phyloP scores from a whole-genome alignment of 2,113 vertebrate species.

The Puffinus mauretanicus region DNA sequence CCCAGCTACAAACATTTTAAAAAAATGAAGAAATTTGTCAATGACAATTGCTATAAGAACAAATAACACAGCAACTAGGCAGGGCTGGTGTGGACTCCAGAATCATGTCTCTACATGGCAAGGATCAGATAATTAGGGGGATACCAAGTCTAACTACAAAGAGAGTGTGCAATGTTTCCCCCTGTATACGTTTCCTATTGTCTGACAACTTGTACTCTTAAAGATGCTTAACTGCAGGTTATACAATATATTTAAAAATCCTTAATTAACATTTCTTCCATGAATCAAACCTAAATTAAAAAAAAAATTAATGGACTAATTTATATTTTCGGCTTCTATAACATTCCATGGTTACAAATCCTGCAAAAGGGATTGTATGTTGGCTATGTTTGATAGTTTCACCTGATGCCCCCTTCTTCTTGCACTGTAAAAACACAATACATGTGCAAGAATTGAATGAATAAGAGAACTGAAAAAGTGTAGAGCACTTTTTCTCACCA shows the following conservation, averaged over 20 bases:
- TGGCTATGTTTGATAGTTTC: neutral
- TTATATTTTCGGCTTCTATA: neutral
- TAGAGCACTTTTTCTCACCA: neutral
- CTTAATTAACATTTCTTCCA: neutral
- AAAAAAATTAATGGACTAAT: neutral
- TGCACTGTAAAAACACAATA: neutral
- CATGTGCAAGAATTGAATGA: rapidly evolving
- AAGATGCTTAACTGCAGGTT: neutral
- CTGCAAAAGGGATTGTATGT: neutral
- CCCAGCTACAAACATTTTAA: constrained; percentile 9
- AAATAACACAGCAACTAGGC: neutral
- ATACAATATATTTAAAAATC: neutral
- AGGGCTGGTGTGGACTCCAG: neutral
- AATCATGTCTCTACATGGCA: neutral
- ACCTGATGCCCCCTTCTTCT: neutral
- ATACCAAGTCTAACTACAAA: neutral
- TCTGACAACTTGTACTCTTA: neutral
- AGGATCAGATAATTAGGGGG: neutral
- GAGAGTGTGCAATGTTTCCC: neutral
- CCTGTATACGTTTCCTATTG: neutral
- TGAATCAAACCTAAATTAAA: neutral
- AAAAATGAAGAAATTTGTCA: neutral
- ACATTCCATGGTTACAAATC: neutral
- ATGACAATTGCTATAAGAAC: neutral
- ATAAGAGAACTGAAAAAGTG: neutral